These are phyloP conservation scores for Ceuthmochares aereus DNA, from an alignment of 2,113 vertebrate genomes.

Conservation along the genomic window DNA sequence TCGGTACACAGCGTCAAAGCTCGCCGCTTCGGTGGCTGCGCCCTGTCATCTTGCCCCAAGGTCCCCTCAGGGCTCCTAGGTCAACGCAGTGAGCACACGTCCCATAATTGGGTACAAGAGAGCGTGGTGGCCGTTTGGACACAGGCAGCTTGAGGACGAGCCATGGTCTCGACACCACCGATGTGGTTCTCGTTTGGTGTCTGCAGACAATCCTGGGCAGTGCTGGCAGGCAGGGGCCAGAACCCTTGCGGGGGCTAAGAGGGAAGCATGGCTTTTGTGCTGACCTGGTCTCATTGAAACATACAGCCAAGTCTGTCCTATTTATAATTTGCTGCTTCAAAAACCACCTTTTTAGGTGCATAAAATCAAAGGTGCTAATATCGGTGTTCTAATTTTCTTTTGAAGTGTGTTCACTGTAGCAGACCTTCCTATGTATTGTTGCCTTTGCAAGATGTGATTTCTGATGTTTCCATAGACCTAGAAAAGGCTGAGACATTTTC, in stretches of 20 bases:
- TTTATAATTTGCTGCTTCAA: neutral
- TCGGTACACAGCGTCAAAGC: neutral
- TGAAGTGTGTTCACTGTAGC: neutral
- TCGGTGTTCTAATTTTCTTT: neutral
- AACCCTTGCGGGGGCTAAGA: neutral
- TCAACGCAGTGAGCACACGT: rapidly evolving
- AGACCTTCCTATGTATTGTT: neutral
- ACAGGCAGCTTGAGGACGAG: neutral
- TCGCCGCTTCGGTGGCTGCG: neutral
- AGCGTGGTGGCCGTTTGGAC: neutral
- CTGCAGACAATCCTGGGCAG: neutral
- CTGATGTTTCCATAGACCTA: neutral
- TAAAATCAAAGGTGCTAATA: neutral
- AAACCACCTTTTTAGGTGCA: neutral
- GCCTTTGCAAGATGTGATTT: neutral
- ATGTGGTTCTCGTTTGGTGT: rapidly evolving
- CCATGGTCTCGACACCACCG: rapidly evolving
- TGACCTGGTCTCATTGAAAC: neutral
- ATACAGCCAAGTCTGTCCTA: neutral
- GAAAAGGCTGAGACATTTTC: neutral
- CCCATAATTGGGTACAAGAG: neutral
- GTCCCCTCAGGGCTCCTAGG: neutral
- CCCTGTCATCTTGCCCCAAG: neutral
- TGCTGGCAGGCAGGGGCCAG: neutral
- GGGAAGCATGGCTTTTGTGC: neutral